Percentiles rank a stretch among this genome's conserved stretches.
Evolutionary conservation across 2,888 invertebrate species (phyloP).

Genomic region (Blera fallax): DNA sequence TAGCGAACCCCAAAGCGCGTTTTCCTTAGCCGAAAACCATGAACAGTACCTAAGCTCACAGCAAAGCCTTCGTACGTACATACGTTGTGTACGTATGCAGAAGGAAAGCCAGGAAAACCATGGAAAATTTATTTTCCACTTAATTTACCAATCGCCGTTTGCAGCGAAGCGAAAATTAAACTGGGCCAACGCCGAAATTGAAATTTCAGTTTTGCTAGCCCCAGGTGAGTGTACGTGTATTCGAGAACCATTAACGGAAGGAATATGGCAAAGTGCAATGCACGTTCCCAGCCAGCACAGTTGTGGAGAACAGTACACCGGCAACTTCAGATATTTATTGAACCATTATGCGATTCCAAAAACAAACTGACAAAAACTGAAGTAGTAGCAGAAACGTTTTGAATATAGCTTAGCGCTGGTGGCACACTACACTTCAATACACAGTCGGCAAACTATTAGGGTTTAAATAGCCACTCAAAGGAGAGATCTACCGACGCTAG

Average conservation of each 20-base stretch:
- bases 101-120: slow-evolving; percentile 6
- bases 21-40: neutral
- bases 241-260: slow-evolving; percentile 33
- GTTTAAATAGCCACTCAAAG: slow-evolving; percentile 67
- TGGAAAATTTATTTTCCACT: slow-evolving; percentile 58
- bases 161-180: slow-evolving; percentile 25
- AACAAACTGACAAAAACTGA: slow-evolving; percentile 56
- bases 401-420: slow-evolving; percentile 51
- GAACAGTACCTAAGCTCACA: neutral
- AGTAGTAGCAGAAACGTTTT: slow-evolving; percentile 54
- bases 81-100: too few species aligned
- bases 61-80: neutral
- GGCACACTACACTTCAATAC: slow-evolving; percentile 33
- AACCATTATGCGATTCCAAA: slow-evolving; percentile 72
- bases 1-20: neutral
- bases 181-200: slow-evolving; percentile 47
- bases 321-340: slow-evolving; percentile 73
- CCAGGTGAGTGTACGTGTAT: slow-evolving; percentile 57
- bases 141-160: slow-evolving; percentile 52
- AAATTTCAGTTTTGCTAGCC: slow-evolving; percentile 54
- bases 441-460: slow-evolving; percentile 64
- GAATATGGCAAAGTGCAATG: slow-evolving; percentile 39
- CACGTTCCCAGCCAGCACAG: neutral
- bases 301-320: neutral
- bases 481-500: slow-evolving; percentile 1